phyloP scores from a whole-genome alignment of 2,797 vertebrate genomes.

The Myioborus miniatus region DNA sequence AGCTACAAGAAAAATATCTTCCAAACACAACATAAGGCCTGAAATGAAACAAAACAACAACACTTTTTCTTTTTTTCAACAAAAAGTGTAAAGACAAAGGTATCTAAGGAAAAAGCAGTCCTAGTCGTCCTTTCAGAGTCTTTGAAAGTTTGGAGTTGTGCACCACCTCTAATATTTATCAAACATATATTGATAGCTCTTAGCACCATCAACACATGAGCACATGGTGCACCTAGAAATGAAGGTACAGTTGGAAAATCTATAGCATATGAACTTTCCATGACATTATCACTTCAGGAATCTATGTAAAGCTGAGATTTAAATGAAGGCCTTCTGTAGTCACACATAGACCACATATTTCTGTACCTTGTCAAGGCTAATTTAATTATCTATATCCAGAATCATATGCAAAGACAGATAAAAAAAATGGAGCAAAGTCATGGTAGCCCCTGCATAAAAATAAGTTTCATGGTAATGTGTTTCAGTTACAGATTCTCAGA shows the following conservation, averaged over 20 bases:
- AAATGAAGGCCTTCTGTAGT: not conserved
- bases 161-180: not conserved
- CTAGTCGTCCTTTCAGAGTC: not conserved
- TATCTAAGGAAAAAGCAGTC: not conserved
- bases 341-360: rapidly evolving
- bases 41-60: not conserved
- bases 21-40: not conserved
- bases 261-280: not conserved
- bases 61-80: too few relatives aligned
- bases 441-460: not conserved
- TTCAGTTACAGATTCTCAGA: not conserved
- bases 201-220: not conserved
- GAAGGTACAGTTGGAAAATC: not conserved
- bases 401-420: not conserved
- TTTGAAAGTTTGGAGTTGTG: not conserved
- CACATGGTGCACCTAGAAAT: not conserved
- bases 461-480: not conserved
- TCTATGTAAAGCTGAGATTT: not conserved
- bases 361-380: not conserved
- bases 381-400: not conserved
- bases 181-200: not conserved
- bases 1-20: not conserved
- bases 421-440: not conserved
- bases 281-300: not conserved
- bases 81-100: not conserved